These are phyloP conservation scores for Tachycineta bicolor DNA, from an alignment of 2,113 vertebrate species.

Conservation along the genomic window DNA sequence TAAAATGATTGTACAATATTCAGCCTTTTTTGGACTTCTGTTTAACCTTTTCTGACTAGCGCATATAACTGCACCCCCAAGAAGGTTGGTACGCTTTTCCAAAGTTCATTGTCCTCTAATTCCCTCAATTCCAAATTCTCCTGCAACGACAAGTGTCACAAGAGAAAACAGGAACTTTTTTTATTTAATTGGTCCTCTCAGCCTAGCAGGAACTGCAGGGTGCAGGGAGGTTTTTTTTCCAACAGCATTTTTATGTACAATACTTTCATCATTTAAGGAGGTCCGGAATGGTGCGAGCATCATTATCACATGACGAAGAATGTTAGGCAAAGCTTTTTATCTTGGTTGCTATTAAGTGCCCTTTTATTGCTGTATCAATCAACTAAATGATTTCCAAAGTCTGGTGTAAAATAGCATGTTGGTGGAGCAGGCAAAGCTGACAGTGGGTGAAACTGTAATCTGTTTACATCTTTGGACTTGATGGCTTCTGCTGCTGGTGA, in stretches of 20 bases:
- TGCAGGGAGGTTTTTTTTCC: neutral
- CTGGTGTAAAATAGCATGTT: conserved; percentile 56
- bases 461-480: conserved; percentile 53
- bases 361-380: conserved; percentile 75
- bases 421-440: conserved; percentile 28
- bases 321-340: conserved; percentile 69
- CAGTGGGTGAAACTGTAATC: conserved; percentile 53
- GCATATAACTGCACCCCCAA: neutral
- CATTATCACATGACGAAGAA: conserved; percentile 40
- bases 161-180: neutral
- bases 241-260: conserved; percentile 24
- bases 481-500: conserved; percentile 39
- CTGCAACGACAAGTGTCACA: neutral
- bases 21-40: neutral
- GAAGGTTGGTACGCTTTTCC: fast-evolving
- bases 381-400: conserved; percentile 69
- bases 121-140: neutral
- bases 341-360: conserved; percentile 62
- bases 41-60: neutral
- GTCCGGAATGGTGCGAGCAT: conserved; percentile 31
- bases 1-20: neutral
- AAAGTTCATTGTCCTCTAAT: neutral
- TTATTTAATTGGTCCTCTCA: neutral
- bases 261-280: conserved; percentile 28
- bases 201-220: neutral